These are phyloP conservation scores for Musca domestica DNA, from an alignment of 1,140 invertebrate genomes.

Conservation along the genomic window DNA sequence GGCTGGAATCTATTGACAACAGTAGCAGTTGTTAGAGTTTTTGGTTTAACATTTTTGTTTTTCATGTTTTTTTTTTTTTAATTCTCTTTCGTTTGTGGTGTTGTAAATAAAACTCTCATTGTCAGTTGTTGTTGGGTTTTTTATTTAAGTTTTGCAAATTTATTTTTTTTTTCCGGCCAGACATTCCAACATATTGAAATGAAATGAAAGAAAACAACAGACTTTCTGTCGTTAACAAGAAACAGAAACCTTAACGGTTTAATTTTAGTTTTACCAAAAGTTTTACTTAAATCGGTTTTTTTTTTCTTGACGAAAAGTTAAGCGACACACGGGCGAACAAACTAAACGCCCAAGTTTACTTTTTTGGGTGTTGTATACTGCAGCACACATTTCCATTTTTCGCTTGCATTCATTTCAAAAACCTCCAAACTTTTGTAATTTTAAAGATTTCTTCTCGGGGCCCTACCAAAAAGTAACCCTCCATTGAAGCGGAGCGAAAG, in stretches of 20 bases:
- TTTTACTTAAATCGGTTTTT: too few relatives aligned
- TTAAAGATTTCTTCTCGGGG: too few relatives aligned
- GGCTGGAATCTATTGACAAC: neutral
- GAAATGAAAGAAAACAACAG: neutral
- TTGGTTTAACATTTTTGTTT: neutral
- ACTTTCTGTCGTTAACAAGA: neutral
- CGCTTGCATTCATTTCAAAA: too few relatives aligned
- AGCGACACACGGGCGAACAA: too few relatives aligned
- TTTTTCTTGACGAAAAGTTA: too few relatives aligned
- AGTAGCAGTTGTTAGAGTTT: neutral
- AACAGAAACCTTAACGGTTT: neutral
- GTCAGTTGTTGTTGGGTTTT: neutral
- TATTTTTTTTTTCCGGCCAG: neutral
- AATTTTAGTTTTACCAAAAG: neutral
- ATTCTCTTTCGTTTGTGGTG: too few relatives aligned
- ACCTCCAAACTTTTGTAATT: too few relatives aligned
- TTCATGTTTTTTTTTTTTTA: neutral
- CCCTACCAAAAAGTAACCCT: too few relatives aligned
- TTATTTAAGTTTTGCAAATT: neutral
- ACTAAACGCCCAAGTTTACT: too few relatives aligned
- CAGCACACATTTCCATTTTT: too few relatives aligned
- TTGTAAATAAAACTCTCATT: constrained; percentile 6
- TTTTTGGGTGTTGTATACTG: too few relatives aligned
- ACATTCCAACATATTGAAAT: neutral
- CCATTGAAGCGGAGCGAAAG: too few relatives aligned